These are phyloP conservation scores for Drosophila formosana DNA, from an alignment of 2,888 invertebrate genomes.

Conservation along the genomic window DNA sequence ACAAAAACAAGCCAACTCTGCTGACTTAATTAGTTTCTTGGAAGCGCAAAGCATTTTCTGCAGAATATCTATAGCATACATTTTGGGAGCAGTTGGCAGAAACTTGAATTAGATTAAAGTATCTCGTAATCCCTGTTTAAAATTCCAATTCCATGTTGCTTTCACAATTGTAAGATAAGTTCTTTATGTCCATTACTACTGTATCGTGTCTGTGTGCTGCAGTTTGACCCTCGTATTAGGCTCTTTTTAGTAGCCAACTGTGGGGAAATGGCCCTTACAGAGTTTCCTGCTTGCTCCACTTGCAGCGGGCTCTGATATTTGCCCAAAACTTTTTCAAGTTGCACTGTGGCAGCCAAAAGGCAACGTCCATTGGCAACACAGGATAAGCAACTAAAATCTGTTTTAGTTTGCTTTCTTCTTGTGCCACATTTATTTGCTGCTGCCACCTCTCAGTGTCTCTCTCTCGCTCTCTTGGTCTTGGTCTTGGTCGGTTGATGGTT, in stretches of 20 bases:
- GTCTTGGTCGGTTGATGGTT: slow-evolving; percentile 19
- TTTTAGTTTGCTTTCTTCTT: slow-evolving; percentile 48
- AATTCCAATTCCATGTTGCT: neutral
- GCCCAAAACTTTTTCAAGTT: slow-evolving; percentile 56
- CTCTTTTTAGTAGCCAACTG: slow-evolving; percentile 2
- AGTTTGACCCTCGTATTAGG: slow-evolving; percentile 30
- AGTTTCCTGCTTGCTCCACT: slow-evolving; percentile 24
- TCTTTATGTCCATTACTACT: neutral
- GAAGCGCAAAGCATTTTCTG: neutral
- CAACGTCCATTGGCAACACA: slow-evolving; percentile 24
- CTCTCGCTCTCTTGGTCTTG: neutral
- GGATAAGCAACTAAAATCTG: slow-evolving; percentile 50
- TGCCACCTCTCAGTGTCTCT: neutral
- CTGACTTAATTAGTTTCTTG: slow-evolving; percentile 31
- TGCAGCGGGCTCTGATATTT: slow-evolving; percentile 54
- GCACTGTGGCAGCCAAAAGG: slow-evolving; percentile 57
- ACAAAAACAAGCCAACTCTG: slow-evolving; percentile 9
- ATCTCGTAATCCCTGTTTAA: neutral
- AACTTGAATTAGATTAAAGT: neutral
- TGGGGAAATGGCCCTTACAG: slow-evolving; percentile 26
- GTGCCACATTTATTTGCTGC: slow-evolving; percentile 57
- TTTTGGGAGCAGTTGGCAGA: slow-evolving; percentile 1
- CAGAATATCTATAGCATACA: neutral
- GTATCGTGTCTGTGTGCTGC: neutral
- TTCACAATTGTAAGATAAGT: neutral